A percentile compares a stretch with the other conserved stretches of the same genome.
Conservation (phyloP, 2,888 invertebrate species). For the Syrphus vitripennis region DNA sequence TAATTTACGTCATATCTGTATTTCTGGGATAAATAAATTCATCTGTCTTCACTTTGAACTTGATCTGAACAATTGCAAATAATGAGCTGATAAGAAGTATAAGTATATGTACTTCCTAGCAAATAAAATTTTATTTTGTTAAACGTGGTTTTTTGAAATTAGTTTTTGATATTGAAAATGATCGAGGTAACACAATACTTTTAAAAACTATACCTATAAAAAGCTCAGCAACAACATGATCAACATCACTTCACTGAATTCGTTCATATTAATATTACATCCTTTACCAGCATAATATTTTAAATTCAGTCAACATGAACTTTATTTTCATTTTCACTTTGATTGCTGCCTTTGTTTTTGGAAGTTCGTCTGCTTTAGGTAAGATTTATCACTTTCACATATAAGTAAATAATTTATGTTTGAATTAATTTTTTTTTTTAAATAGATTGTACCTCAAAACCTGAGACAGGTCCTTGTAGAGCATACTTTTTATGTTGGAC, state of each 20-base stretch:
- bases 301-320: not conserved
- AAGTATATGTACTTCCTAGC: not conserved
- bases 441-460: slow-evolving; percentile 1
- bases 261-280: too few species aligned
- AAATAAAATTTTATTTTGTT: not conserved
- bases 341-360: not conserved
- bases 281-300: too few species aligned
- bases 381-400: not conserved
- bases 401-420: too few species aligned
- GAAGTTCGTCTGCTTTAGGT: not conserved
- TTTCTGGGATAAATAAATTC: not conserved
- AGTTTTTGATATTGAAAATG: not conserved
- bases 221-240: not conserved
- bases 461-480: not conserved
- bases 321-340: not conserved
- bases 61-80: not conserved
- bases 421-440: not conserved
- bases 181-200: not conserved
- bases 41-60: not conserved
- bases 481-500: not conserved
- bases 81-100: not conserved
- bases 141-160: not conserved
- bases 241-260: not conserved
- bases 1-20: not conserved
- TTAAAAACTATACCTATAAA: not conserved